Evolutionary conservation across 2,797 vertebrate species (phyloP).

Genomic region (Pseudomugil gertrudae): DNA sequence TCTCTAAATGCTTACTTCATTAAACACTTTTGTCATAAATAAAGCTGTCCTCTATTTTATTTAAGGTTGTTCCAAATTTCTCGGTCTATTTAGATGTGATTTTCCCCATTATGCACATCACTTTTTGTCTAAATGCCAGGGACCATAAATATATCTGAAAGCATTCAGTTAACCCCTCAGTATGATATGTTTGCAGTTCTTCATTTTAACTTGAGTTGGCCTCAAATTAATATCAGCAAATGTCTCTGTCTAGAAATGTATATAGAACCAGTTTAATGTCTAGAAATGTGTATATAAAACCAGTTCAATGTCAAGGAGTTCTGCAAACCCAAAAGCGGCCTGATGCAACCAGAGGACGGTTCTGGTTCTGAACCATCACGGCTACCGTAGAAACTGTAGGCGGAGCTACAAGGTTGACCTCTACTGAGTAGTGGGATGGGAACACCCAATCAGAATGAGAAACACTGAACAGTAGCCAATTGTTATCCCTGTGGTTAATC

Average conservation of each 20-base stretch:
- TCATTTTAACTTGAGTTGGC: no score
- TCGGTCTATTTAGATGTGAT: no score
- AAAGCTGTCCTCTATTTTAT: slow-evolving; percentile 1
- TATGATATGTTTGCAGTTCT: no score
- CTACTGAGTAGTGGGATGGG: not conserved
- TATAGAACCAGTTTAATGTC: no score
- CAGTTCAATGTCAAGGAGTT: not conserved
- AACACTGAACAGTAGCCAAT: slow-evolving; percentile 60
- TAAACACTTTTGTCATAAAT: slow-evolving; percentile 67
- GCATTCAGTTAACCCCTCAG: no score
- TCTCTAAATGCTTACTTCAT: slow-evolving; percentile 51
- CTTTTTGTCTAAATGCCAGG: no score
- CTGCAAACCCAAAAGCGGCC: slow-evolving; percentile 5
- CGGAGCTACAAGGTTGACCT: slow-evolving; percentile 51
- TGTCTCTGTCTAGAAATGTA: no score
- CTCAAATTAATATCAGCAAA: no score
- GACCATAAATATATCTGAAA: no score
- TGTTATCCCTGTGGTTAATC: slow-evolving; percentile 18
- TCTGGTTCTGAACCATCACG: slow-evolving; percentile 13
- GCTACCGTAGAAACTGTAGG: slow-evolving; percentile 53
- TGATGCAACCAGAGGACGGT: slow-evolving; percentile 47
- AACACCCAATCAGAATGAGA: slow-evolving; percentile 57
- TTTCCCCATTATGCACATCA: no score
- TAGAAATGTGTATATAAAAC: not conserved
- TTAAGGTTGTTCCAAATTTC: not conserved